These are phyloP conservation scores for Shargacucullia verbasci DNA, from an alignment of 2,888 invertebrate genomes.

Conservation along the genomic window DNA sequence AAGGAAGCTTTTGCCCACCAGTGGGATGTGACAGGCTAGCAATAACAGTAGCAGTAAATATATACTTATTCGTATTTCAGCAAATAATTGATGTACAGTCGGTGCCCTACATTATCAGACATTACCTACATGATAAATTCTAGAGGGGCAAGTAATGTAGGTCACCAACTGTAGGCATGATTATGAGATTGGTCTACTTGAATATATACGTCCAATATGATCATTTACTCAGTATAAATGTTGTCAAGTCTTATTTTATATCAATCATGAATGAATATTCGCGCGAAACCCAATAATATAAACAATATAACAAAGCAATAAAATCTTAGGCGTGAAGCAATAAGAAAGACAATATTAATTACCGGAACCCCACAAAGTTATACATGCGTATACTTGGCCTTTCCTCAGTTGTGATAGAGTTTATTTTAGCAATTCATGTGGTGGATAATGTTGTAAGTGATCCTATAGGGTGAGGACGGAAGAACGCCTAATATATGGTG, in stretches of 20 bases:
- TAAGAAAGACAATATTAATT: conserved; percentile 86
- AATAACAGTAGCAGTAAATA: no score
- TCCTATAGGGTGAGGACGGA: conserved; percentile 79
- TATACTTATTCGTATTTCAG: no score
- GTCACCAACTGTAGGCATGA: no score
- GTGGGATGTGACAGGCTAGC: no score
- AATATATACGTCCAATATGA: no score
- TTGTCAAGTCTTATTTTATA: conserved; percentile 2
- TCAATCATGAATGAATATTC: conserved; percentile 36
- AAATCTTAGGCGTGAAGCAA: conserved; percentile 89
- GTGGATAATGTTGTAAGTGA: conserved; percentile 56
- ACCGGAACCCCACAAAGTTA: conserved; percentile 57
- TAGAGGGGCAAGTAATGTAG: no score
- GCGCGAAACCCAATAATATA: conserved; percentile 59
- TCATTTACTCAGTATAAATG: no score
- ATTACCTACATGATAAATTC: no score
- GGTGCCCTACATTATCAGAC: no score
- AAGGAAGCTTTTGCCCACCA: no score
- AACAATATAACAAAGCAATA: conserved; percentile 71
- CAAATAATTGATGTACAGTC: no score
- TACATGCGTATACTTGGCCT: conserved; percentile 28
- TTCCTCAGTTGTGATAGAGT: conserved; percentile 55
- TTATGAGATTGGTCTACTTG: no score
- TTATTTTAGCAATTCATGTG: conserved; percentile 27
- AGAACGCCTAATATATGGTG: conserved; percentile 88